These are phyloP conservation scores for Ancistrus triradiatus DNA, from an alignment of 2,113 vertebrate genomes.

Conservation along the genomic window DNA sequence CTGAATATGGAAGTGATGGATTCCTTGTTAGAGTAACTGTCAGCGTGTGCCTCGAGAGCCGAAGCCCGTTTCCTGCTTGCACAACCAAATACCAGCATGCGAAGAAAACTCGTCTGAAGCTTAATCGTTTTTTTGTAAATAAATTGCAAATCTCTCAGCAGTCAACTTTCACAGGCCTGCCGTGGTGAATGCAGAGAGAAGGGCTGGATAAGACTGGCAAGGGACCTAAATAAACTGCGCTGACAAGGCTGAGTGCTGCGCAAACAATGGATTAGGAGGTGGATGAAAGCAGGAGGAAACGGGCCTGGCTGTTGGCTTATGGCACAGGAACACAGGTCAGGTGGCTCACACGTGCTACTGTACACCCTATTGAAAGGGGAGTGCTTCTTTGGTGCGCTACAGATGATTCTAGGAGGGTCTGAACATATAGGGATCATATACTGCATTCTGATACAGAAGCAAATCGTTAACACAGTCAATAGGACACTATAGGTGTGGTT, in stretches of 20 bases:
- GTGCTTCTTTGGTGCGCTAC: not conserved
- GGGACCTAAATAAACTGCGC: slow-evolving; percentile 68
- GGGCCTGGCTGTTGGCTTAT: slow-evolving; percentile 44
- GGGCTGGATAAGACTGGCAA: slow-evolving; percentile 53
- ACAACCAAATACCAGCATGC: slow-evolving; percentile 17
- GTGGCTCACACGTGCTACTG: slow-evolving; percentile 34
- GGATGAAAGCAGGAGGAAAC: slow-evolving; percentile 68
- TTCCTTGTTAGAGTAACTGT: too few species aligned
- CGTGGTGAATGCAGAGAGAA: slow-evolving; percentile 46
- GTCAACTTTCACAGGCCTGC: slow-evolving; percentile 53
- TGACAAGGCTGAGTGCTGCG: slow-evolving; percentile 69
- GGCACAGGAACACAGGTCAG: slow-evolving; percentile 30
- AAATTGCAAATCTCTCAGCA: slow-evolving; percentile 59
- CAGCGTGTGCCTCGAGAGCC: slow-evolving; percentile 13
- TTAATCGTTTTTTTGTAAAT: slow-evolving; percentile 62
- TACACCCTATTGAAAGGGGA: slow-evolving; percentile 5
- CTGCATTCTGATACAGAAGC: too few species aligned
- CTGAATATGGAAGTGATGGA: too few species aligned
- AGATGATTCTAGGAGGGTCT: too few species aligned
- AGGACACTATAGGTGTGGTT: too few species aligned
- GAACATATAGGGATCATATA: too few species aligned
- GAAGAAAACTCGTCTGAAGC: slow-evolving; percentile 22
- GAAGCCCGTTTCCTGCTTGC: not conserved
- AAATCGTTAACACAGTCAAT: too few species aligned
- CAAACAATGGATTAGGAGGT: slow-evolving; percentile 70